Conservation (phyloP, 2,888 invertebrate genomes). For the Chrysotoxum bicinctum region DNA sequence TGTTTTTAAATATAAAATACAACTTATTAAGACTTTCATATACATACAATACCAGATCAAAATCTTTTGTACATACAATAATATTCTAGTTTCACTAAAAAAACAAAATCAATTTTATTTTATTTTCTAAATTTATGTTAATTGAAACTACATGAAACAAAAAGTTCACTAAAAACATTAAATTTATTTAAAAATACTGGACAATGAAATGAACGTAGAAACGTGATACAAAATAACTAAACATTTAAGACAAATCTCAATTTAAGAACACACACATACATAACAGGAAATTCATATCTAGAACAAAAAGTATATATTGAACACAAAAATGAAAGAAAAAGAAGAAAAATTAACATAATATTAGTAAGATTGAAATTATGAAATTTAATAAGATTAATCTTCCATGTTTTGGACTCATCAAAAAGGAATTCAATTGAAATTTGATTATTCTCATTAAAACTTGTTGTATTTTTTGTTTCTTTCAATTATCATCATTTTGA, state of each 20-base stretch:
- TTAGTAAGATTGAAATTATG: not conserved
- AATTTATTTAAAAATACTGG: conserved; percentile 12
- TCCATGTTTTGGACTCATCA: conserved; percentile 1
- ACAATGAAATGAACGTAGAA: not conserved
- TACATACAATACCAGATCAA: not conserved
- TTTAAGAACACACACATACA: conserved; percentile 2
- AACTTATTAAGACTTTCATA: not conserved
- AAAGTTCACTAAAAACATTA: not conserved
- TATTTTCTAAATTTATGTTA: not conserved
- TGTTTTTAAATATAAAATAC: not conserved
- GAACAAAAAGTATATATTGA: not conserved
- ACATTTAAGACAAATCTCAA: conserved; percentile 12
- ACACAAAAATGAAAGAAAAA: not conserved
- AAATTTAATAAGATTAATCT: not conserved
- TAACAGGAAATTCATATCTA: not conserved
- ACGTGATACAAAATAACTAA: not conserved
- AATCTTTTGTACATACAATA: not conserved
- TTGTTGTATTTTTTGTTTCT: conserved; percentile 8
- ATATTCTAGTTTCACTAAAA: not conserved
- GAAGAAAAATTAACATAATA: not conserved
- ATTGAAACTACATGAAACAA: not conserved
- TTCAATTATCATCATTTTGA: not conserved
- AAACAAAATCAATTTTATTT: not conserved
- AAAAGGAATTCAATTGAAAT: conserved; percentile 72
- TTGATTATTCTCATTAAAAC: conserved; percentile 59